Evolutionary conservation across 2,888 invertebrate species (phyloP), one percentile per base, ranked within the genome.

Genomic region (Eupithecia exiguata): DNA sequence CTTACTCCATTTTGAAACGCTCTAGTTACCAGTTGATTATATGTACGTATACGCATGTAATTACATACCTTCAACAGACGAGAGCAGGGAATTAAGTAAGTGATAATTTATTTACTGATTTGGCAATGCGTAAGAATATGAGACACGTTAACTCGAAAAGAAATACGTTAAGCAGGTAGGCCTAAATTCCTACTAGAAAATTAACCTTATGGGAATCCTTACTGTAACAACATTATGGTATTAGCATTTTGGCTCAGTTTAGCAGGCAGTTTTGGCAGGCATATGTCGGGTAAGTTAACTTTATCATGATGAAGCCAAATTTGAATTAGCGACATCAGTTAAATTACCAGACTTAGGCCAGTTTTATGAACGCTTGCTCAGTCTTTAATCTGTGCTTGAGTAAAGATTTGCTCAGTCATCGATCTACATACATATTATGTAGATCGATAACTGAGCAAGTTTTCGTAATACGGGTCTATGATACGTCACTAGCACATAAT

Each of bases 11-110:
- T 79, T 78, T 73, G 69, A 74, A 87, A 87, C 88, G 89, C 88
- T 89, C 89, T 88, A 88, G 80, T 89, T 89, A 83, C 65, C 77
- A 66, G 66, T 76, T 78, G 68, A 78, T 79, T 76, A 75, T 70
- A 76, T 36, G 65, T 25, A 65, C 40, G 67, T 58, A 68, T 53
- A 63, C 43, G 72, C 69, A 74, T 77, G 81, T 84, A 86, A 86
- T 86, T 86, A 81, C 82, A 77, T 79, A 77, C 84, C 63, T 65
- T 18, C 82, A 85, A 83, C 78, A 84, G 82, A 81, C 81, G 80
- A 83, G 79, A 84, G 80, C 77, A 62, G 70, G 68, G 69, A 80
- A 82, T 81, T 78, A 79, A 80, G 77, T 72, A 71, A 81, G 79
- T 84, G 81, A 77, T 83, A 81, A 84, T 75, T 72, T 75, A 75